These are phyloP conservation scores for Scaptomyza caliginosa DNA, from an alignment of 2,888 invertebrate species.

Conservation along the genomic window DNA sequence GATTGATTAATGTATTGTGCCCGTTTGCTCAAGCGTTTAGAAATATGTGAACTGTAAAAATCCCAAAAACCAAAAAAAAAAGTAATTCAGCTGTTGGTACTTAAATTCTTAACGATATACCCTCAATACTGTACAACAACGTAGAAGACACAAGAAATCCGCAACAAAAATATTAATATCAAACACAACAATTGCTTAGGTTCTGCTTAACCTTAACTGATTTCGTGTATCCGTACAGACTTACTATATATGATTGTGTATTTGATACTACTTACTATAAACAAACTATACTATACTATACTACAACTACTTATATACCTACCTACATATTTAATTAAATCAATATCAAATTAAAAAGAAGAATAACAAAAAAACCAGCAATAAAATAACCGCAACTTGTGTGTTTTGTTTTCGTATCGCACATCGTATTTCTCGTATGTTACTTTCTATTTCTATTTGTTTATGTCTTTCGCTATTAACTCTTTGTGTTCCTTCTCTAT, in stretches of 20 bases:
- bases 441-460: conserved; percentile 38
- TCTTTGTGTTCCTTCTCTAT: neutral
- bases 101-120: conserved; percentile 13
- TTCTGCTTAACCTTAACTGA: conserved; percentile 24
- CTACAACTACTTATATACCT: conserved; percentile 15
- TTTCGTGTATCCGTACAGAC: conserved; percentile 30
- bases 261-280: conserved; percentile 54
- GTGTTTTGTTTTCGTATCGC: conserved; percentile 67
- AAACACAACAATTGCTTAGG: conserved; percentile 27
- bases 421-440: conserved; percentile 29
- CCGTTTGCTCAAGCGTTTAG: conserved; percentile 49
- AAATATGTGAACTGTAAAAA: conserved; percentile 51
- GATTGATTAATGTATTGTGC: conserved; percentile 47
- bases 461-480: conserved; percentile 16
- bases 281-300: conserved; percentile 20
- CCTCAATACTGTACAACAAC: conserved; percentile 32
- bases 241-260: conserved; percentile 40
- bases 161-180: conserved; percentile 9
- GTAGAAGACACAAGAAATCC: conserved; percentile 41
- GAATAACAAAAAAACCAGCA: conserved; percentile 36
- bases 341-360: conserved; percentile 60
- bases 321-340: conserved; percentile 28
- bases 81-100: conserved; percentile 39
- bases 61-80: conserved; percentile 9
- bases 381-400: conserved; percentile 70